A percentile compares a stretch with the other conserved stretches of the same genome.
Evolutionary conservation across 23 tunicate species (phyloP).

Genomic region (Trididemnum miniatum): DNA sequence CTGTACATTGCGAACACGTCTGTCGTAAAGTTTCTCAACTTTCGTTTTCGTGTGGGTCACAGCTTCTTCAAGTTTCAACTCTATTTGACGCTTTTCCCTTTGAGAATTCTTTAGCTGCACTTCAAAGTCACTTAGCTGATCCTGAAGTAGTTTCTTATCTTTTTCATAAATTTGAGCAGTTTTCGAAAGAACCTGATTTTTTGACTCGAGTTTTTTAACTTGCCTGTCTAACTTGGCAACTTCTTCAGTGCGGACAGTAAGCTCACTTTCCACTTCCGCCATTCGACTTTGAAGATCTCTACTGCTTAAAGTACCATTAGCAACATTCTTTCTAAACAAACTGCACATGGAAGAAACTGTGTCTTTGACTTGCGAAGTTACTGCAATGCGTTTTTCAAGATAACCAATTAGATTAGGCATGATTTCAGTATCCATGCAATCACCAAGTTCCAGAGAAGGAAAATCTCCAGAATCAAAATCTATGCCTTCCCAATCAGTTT

Average conservation of each 20-base stretch:
- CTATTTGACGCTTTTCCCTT: slow-evolving; percentile 49
- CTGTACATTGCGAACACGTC: slow-evolving; percentile 66
- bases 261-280: slow-evolving; percentile 54
- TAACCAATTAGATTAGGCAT: slow-evolving; percentile 50
- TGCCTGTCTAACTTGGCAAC: slow-evolving; percentile 76
- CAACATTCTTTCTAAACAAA: slow-evolving; percentile 49
- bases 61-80: slow-evolving; percentile 53
- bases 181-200: slow-evolving; percentile 83
- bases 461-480: slow-evolving; percentile 53
- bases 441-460: slow-evolving; percentile 55
- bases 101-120: slow-evolving; percentile 53
- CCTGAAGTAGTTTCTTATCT: slow-evolving; percentile 73
- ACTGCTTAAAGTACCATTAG: slow-evolving; percentile 37
- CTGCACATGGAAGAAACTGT: slow-evolving; percentile 8
- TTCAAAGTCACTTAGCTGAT: slow-evolving; percentile 66
- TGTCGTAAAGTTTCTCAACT: slow-evolving; percentile 66
- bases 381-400: slow-evolving; percentile 43
- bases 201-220: slow-evolving; percentile 85
- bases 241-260: slow-evolving; percentile 46
- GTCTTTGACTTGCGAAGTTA: slow-evolving; percentile 13
- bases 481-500: slow-evolving; percentile 52
- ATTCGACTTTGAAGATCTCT: slow-evolving; percentile 41
- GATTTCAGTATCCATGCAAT: slow-evolving; percentile 55
- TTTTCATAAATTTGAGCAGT: slow-evolving; percentile 84
- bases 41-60: slow-evolving; percentile 69